Conservation (phyloP, 2,113 vertebrate genomes). For the Nerophis ophidion region DNA sequence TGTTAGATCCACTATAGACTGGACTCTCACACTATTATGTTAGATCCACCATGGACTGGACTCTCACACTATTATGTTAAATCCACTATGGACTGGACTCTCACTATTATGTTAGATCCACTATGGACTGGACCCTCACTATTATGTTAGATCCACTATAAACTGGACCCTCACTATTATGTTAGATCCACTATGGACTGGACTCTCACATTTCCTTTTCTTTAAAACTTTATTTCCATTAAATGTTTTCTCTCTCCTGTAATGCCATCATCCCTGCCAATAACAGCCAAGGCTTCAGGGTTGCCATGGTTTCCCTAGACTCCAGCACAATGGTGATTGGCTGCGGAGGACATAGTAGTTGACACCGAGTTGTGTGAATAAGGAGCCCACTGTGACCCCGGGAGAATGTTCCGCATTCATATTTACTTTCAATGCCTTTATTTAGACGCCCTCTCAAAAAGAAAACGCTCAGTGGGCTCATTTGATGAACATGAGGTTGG, state of each 20-base stretch:
- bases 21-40: too few species aligned
- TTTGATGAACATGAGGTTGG: slow-evolving; percentile 28
- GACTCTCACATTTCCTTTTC: too few species aligned
- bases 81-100: too few species aligned
- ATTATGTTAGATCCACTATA: too few species aligned
- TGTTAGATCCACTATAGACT: too few species aligned
- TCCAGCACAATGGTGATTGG: slow-evolving; percentile 51
- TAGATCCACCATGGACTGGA: too few species aligned
- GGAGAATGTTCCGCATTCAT: slow-evolving; percentile 60
- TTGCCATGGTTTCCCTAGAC: slow-evolving; percentile 66
- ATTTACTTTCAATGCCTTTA: slow-evolving; percentile 53
- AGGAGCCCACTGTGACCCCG: slow-evolving; percentile 55
- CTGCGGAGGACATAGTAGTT: slow-evolving; percentile 46
- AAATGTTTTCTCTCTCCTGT: slow-evolving; percentile 45
- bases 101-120: too few species aligned
- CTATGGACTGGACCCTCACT: too few species aligned
- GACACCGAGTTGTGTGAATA: slow-evolving; percentile 48
- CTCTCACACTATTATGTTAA: too few species aligned
- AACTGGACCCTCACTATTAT: too few species aligned
- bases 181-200: too few species aligned
- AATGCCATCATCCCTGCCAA: slow-evolving; percentile 49
- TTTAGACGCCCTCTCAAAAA: slow-evolving; percentile 48
- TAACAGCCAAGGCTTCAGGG: slow-evolving; percentile 52
- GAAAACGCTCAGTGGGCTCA: slow-evolving; percentile 31
- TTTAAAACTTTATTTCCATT: slow-evolving; percentile 55